Evolutionary conservation across 1,140 invertebrate genomes (phyloP).

Genomic region (Subanguina moxae): DNA sequence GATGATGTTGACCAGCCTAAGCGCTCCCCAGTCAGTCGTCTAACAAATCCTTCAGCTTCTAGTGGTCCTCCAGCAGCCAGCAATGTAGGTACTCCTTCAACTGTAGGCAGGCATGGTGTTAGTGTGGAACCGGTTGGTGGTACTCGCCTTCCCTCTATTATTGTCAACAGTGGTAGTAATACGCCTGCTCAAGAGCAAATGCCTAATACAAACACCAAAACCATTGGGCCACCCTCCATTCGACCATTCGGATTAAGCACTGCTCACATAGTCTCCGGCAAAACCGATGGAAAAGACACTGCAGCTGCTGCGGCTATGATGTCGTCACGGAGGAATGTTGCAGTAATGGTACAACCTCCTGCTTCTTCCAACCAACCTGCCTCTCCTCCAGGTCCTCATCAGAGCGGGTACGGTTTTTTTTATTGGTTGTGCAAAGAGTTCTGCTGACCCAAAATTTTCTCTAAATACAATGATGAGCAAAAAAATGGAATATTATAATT

Average conservation of each 20-base stretch:
- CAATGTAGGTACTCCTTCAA: background rate
- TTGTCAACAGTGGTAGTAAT: background rate
- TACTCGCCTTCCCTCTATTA: background rate
- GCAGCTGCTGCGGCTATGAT: background rate
- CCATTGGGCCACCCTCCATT: conserved; percentile 26
- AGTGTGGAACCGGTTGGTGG: background rate
- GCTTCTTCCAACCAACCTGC: background rate
- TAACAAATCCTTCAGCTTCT: background rate
- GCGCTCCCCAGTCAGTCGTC: background rate
- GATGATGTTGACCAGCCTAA: conserved; percentile 1
- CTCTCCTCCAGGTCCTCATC: background rate
- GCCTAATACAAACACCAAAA: background rate
- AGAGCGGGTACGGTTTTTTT: conserved; percentile 2
- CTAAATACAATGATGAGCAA: too few species aligned
- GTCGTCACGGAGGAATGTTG: background rate
- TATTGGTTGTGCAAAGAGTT: background rate
- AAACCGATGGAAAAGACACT: background rate
- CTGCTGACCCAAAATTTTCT: too few species aligned
- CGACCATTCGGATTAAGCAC: conserved; percentile 26
- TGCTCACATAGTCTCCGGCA: conserved; percentile 29
- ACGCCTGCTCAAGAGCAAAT: too few species aligned
- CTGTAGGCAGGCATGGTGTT: background rate
- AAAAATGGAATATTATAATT: too few species aligned
- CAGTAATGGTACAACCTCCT: background rate
- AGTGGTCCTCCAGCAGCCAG: conserved; percentile 8